Base-by-base conservation (phyloP, 2,888 invertebrate genomes). In the Selenia dentaria region DNA sequence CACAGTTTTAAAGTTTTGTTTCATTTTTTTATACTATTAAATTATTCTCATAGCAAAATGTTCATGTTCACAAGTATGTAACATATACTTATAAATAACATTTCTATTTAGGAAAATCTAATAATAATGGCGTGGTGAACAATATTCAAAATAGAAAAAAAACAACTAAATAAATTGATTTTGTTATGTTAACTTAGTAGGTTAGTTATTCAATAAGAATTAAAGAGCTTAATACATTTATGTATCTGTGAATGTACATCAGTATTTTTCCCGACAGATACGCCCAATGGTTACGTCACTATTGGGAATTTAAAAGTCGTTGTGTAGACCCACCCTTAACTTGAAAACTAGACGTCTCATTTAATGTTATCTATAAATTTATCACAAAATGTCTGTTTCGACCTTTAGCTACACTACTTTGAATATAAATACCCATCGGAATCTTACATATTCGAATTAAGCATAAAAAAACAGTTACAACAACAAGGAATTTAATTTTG, bases 401-500 rank as follows among this genome's bases (percentile, higher is more conserved):
- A 58, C 54, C 54, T 57, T 60, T 57, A 4, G 10, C 35, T 8
- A 45, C 29, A 32, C 45, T 31, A 44, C 36, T 50, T 54, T 57
- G 36, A 54, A 55, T 59, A 43, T 33, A 51, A 57, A 32, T 44
- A 51, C 41, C 47, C 45, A 32, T 14, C 40, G 53, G 53, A 46
- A 57, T 57, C 41, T 50, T 28, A 51, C 22, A 31, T 43, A 51
- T 53, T 40, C 27, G 16, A 26, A 16, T 12, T 6, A 18, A 38
- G 26, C 52, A 53, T 6, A 6, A 60, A 52, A 61, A 51, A 52
- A 37, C 27, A 16, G 2, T 33, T 39, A 45, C 52, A 59, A 60
- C 61, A 57, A 50, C 50, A 58, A 53, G 36, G 47, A 55, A 53
- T 48, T 48, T 49, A 33, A 51, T 54, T 65, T 60, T 47, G 42